These are phyloP conservation scores for Andrena dorsata DNA, from an alignment of 2,888 invertebrate species.

Conservation along the genomic window DNA sequence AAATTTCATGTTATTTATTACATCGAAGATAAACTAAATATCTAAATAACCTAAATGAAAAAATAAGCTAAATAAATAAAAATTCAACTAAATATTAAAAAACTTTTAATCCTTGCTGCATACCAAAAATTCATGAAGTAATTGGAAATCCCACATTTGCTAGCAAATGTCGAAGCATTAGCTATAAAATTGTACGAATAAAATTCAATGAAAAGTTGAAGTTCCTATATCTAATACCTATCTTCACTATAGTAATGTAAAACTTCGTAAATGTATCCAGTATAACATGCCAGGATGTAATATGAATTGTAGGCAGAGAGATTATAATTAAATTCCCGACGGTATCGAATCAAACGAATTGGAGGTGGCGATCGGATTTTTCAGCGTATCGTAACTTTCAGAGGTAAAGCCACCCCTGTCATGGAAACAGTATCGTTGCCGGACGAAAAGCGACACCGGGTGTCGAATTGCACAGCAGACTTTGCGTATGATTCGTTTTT, in stretches of 20 bases:
- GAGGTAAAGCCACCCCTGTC: conserved; percentile 35
- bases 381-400: conserved; percentile 51
- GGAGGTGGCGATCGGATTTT: conserved; percentile 21
- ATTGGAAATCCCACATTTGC: too few relatives aligned
- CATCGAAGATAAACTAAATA: background rate
- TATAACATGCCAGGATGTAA: background rate
- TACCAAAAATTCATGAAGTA: too few relatives aligned
- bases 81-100: background rate
- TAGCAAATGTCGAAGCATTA: background rate
- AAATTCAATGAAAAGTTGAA: background rate
- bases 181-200: too few relatives aligned
- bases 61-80: background rate
- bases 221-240: too few relatives aligned
- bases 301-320: background rate
- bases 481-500: conserved; percentile 69
- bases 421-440: conserved; percentile 59
- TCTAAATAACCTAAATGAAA: background rate
- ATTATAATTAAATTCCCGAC: conserved; percentile 30
- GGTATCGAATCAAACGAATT: conserved; percentile 26
- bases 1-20: too few relatives aligned
- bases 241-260: background rate
- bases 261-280: background rate
- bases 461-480: conserved; percentile 66
- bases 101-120: background rate
- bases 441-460: conserved; percentile 63